A percentile compares a stretch with the other conserved stretches of the same genome.
Conservation (phyloP, 2,888 invertebrate genomes). For the Arrhopalites spinosus region DNA sequence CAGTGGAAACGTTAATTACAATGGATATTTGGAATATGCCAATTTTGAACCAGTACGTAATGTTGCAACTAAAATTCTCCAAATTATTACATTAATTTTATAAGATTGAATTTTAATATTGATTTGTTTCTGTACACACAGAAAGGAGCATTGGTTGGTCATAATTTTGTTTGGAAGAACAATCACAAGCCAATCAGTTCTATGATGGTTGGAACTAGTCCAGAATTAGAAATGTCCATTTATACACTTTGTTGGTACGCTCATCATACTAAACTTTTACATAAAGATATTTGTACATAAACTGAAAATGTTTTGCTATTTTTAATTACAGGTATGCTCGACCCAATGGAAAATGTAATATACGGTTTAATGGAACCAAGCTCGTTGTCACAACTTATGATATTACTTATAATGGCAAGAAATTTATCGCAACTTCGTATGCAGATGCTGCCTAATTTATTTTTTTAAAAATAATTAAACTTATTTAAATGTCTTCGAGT, state of each 20-base stretch:
- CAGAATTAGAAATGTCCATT: conserved; percentile 86
- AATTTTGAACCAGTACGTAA: conserved; percentile 14
- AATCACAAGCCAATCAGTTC: conserved; percentile 76
- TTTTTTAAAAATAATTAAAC: too few species aligned
- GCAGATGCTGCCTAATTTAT: too few species aligned
- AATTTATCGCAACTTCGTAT: conserved; percentile 78
- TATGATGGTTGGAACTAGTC: conserved; percentile 83
- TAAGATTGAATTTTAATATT: conserved; percentile 24
- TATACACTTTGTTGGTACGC: conserved; percentile 85
- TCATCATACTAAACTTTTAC: too few species aligned
- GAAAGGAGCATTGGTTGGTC: conserved; percentile 66
- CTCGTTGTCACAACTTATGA: conserved; percentile 76
- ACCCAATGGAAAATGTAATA: conserved; percentile 73
- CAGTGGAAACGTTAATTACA: conserved; percentile 72
- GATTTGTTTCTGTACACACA: too few species aligned
- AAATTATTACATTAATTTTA: background rate
- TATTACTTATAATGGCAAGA: conserved; percentile 75
- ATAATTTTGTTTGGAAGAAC: conserved; percentile 72
- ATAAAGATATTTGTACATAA: too few species aligned
- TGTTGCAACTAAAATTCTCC: background rate
- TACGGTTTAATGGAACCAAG: conserved; percentile 72
- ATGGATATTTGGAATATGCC: conserved; percentile 71
- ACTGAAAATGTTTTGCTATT: too few species aligned
- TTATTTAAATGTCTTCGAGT: too few species aligned
- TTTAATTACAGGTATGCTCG: too few species aligned